phyloP scores from a whole-genome alignment of 1,140 invertebrate genomes.

The Lanistes nyassanus region DNA sequence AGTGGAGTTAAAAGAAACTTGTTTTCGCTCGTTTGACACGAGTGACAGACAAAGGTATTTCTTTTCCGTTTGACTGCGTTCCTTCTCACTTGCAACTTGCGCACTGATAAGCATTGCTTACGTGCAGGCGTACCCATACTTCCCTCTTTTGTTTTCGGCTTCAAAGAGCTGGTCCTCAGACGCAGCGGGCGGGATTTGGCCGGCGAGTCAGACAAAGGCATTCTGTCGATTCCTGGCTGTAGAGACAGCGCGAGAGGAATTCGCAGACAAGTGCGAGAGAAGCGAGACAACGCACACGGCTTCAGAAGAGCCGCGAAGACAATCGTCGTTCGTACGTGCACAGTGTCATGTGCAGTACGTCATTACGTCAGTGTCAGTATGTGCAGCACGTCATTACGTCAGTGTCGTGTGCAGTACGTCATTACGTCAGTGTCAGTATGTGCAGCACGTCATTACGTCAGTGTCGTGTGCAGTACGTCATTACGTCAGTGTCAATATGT shows the following conservation, averaged over 20 bases:
- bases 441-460: not conserved
- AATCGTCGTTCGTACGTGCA: not conserved
- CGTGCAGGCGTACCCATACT: not conserved
- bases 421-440: not conserved
- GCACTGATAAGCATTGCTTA: not conserved
- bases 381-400: not conserved
- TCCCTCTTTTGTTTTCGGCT: constrained; percentile 14
- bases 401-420: not conserved
- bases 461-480: not conserved
- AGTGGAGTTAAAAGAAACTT: not conserved
- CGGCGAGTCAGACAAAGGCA: constrained; percentile 8
- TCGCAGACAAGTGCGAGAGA: not conserved
- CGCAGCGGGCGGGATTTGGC: constrained; percentile 1
- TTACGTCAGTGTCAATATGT: not conserved
- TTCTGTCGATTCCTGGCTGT: constrained; percentile 9
- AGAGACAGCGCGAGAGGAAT: not conserved
- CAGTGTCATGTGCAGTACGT: no score
- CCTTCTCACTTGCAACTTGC: not conserved
- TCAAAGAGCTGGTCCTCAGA: constrained; percentile 10
- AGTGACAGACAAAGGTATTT: constrained; percentile 2
- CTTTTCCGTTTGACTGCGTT: not conserved
- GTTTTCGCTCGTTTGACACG: not conserved
- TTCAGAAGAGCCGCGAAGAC: not conserved
- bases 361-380: not conserved
- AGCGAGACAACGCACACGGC: not conserved